These are phyloP conservation scores for Thunnus thynnus DNA, from an alignment of 2,113 vertebrate genomes.

Conservation along the genomic window DNA sequence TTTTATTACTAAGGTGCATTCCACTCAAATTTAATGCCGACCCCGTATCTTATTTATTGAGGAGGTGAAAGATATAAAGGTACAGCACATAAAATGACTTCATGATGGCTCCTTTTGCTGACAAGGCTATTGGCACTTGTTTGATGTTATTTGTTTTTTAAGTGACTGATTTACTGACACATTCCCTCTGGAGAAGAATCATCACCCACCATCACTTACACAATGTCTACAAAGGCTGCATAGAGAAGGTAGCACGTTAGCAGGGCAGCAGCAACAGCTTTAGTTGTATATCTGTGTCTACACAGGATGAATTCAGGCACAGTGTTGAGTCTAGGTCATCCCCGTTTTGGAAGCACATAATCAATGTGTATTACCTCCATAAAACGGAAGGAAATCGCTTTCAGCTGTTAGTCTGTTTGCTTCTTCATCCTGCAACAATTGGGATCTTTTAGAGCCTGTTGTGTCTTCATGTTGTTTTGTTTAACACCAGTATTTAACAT, in stretches of 20 bases:
- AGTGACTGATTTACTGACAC: constrained; percentile 73
- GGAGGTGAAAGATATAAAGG: constrained; percentile 66
- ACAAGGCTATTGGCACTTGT: constrained; percentile 70
- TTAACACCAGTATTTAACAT: background rate
- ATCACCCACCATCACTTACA: constrained; percentile 10
- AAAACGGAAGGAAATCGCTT: too few species aligned
- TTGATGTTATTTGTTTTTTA: constrained; percentile 76
- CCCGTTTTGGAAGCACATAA: too few species aligned
- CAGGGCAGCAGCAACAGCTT: too few species aligned
- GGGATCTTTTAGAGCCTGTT: background rate
- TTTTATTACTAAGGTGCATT: constrained; percentile 70
- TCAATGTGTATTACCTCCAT: too few species aligned
- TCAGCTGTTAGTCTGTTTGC: background rate
- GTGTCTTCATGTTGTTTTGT: constrained; percentile 8
- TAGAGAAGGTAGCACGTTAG: background rate
- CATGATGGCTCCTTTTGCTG: constrained; percentile 75
- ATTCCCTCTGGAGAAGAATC: constrained; percentile 12
- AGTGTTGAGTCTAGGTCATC: too few species aligned
- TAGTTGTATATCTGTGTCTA: too few species aligned
- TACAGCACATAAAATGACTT: constrained; percentile 63
- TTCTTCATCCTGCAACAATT: background rate
- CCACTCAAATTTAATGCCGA: constrained; percentile 72
- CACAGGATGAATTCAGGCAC: too few species aligned
- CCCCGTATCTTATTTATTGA: constrained; percentile 74
- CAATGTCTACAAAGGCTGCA: background rate